Evolutionary conservation across 2,888 invertebrate species (phyloP).

Genomic region (Allophyes oxyacanthae): DNA sequence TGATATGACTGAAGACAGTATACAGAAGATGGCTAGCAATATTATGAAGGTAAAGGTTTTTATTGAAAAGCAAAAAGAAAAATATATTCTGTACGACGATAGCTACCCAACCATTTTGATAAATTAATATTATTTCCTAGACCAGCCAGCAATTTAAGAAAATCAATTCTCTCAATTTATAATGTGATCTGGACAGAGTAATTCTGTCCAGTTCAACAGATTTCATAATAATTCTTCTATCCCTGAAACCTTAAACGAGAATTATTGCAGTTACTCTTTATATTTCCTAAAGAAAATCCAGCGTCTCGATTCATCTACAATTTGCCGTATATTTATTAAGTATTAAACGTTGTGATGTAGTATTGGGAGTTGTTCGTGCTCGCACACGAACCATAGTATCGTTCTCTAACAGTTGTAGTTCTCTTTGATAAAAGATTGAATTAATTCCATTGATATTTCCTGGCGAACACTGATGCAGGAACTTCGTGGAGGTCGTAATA

Average conservation of each 20-base stretch:
- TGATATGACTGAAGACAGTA: slow-evolving; percentile 63
- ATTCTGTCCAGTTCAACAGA: slow-evolving; percentile 35
- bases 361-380: slow-evolving; percentile 27
- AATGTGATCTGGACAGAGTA: no score
- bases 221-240: slow-evolving; percentile 26
- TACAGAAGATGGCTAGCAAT: slow-evolving; percentile 63
- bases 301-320: slow-evolving; percentile 43
- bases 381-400: slow-evolving; percentile 25
- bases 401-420: slow-evolving; percentile 27
- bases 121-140: no score
- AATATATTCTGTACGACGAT: no score
- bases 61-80: no score
- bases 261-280: slow-evolving; percentile 37
- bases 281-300: slow-evolving; percentile 41
- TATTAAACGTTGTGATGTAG: slow-evolving; percentile 49
- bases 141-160: no score
- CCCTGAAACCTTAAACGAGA: slow-evolving; percentile 23
- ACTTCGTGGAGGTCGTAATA: slow-evolving; percentile 29
- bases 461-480: slow-evolving; percentile 34
- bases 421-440: slow-evolving; percentile 51
- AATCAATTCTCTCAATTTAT: no score
- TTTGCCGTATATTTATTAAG: slow-evolving; percentile 51
- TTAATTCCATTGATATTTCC: slow-evolving; percentile 50
- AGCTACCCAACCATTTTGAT: no score
- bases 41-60: slow-evolving; percentile 18